Evolutionary conservation across 1,140 invertebrate species (phyloP), one percentile per base, ranked within the genome.

Genomic region (Lordiphosa stackelbergi): DNA sequence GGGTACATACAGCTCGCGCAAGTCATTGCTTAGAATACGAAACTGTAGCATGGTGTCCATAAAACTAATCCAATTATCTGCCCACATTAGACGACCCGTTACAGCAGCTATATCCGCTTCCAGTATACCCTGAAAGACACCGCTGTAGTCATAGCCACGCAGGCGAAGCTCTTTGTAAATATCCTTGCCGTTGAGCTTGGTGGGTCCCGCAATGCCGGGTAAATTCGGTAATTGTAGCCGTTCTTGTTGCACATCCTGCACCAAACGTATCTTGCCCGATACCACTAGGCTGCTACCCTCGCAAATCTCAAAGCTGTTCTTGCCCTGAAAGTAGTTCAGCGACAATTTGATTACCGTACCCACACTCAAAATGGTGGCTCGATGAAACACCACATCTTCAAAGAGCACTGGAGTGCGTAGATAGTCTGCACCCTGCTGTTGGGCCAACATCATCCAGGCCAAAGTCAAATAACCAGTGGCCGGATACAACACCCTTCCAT

Each of bases 31-130:
- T 16, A 98, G 88, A 61, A 98, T 94, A 22, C 91, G 91, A 57
- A 97, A 96, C 87, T 99, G 97, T 13, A 99, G 90, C 93, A 99
- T 95, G 0, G 95, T 97, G 85, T 99, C 97, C 72, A 98, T 92
- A 86, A 93, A 98, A 8, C 96, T 93, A 37, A 98, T 93, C 97
- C 97, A 99, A 85, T 98, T 95, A 45, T 93, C 91, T 7, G 90
- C 89, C 97, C 97, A 99, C 51, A 91, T 87, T 12, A 97, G 88
- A 65, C 92, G 90, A 10, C 95, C 95, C 36, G 69, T 75, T 0
- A 87, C 85, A 8, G 92, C 94, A 49, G 91, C 88, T 68, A 92
- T 91, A 73, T 96, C 93, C 1, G 92, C 88, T 5, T 90, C 81
- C 0, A 90, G 85, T 54, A 97, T 92, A 12, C 95, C 97, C 70